phyloP scores from a whole-genome alignment of 2,888 invertebrate genomes.

The Xanthorhoe designata region DNA sequence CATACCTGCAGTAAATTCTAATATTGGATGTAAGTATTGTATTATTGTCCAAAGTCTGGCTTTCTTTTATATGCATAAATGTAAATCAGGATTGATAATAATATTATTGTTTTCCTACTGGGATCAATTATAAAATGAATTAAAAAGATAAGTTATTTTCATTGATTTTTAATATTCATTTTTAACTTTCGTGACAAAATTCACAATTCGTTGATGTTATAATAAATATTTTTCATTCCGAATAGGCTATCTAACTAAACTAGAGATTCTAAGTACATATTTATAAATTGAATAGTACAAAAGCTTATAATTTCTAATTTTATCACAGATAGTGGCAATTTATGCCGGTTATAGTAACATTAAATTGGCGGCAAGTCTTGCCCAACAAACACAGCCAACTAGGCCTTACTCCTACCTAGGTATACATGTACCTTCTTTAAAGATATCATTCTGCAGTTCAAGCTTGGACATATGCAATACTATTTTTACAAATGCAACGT shows the following conservation, averaged over 20 bases:
- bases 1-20: too few species aligned
- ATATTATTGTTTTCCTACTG: not conserved
- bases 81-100: too few species aligned
- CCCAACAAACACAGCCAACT: slow-evolving; percentile 74
- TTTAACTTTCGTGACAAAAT: slow-evolving; percentile 78
- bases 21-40: too few species aligned
- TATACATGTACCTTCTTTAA: slow-evolving; percentile 21
- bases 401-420: slow-evolving; percentile 63
- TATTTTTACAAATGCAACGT: slow-evolving; percentile 25
- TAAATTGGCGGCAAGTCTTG: slow-evolving; percentile 73
- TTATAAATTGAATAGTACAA: slow-evolving; percentile 51
- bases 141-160: slow-evolving; percentile 46
- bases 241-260: slow-evolving; percentile 45
- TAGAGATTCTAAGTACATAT: slow-evolving; percentile 45
- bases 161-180: slow-evolving; percentile 72
- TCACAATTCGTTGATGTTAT: slow-evolving; percentile 66
- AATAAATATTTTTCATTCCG: slow-evolving; percentile 77
- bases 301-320: slow-evolving; percentile 71
- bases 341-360: slow-evolving; percentile 72
- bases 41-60: too few species aligned
- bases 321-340: slow-evolving; percentile 82
- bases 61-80: too few species aligned
- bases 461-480: slow-evolving; percentile 10
- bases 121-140: slow-evolving; percentile 19
- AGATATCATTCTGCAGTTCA: slow-evolving; percentile 16